Conservation (phyloP, 2,888 invertebrate genomes). For the Melangyna quadrimaculata region DNA sequence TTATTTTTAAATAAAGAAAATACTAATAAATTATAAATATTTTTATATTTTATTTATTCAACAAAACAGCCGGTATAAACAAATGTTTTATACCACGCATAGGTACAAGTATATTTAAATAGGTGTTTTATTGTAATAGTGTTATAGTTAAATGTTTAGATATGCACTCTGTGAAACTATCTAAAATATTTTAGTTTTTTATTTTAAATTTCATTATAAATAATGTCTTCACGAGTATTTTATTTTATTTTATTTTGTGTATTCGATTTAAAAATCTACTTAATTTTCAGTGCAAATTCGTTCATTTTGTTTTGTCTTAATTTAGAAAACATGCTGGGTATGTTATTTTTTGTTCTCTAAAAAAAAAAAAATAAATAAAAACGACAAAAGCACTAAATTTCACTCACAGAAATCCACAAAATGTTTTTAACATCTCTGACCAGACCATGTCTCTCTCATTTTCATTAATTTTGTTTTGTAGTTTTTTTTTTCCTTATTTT, state of each 20-base stretch:
- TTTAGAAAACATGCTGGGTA: slow-evolving; percentile 11
- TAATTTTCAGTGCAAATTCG: background rate
- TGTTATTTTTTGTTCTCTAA: background rate
- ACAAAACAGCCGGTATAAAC: slow-evolving; percentile 62
- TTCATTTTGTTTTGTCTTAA: slow-evolving; percentile 11
- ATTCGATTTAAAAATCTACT: slow-evolving; percentile 63
- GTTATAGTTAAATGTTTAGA: slow-evolving; percentile 51
- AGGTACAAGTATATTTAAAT: slow-evolving; percentile 57
- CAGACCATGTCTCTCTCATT: slow-evolving; percentile 26
- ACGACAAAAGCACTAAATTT: background rate
- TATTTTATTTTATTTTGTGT: slow-evolving; percentile 39
- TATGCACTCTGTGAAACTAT: slow-evolving; percentile 41
- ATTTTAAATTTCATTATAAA: slow-evolving; percentile 14
- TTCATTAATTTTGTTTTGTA: slow-evolving; percentile 23
- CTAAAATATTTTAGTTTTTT: background rate
- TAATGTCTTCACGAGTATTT: background rate
- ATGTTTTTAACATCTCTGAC: slow-evolving; percentile 51
- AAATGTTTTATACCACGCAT: slow-evolving; percentile 70
- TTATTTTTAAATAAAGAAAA: background rate
- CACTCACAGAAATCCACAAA: slow-evolving; percentile 31
- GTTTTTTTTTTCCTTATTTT: slow-evolving; percentile 11
- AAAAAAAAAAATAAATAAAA: background rate
- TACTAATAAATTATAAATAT: slow-evolving; percentile 3
- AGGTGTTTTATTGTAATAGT: slow-evolving; percentile 39
- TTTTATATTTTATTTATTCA: slow-evolving; percentile 49